A percentile compares a stretch with the other conserved stretches of the same genome.
phyloP scores from a whole-genome alignment of 2,797 vertebrate genomes.

The Artibeus jamaicensis region DNA sequence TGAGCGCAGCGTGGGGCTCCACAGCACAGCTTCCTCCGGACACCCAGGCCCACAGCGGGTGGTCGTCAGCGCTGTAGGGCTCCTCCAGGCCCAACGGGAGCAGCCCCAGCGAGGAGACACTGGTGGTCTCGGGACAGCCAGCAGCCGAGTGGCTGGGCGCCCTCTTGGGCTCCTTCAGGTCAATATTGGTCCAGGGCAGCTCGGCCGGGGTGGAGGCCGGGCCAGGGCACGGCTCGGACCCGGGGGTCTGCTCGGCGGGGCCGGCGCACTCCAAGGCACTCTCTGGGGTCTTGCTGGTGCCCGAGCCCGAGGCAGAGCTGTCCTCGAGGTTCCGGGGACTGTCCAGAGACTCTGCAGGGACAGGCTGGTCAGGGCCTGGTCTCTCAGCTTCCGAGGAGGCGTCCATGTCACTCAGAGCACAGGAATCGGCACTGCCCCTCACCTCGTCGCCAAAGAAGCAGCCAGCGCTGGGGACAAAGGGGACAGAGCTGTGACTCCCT shows the following conservation, averaged over 20 bases:
- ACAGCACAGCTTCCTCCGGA: conserved; percentile 92
- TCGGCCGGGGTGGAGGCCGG: conserved; percentile 72
- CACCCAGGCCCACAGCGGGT: conserved; percentile 95
- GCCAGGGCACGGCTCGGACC: conserved; percentile 22
- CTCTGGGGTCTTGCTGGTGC: background rate
- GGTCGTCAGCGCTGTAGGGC: conserved; percentile 86
- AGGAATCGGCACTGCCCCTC: conserved; percentile 84
- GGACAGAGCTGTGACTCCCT: background rate
- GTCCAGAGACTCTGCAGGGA: conserved; percentile 46
- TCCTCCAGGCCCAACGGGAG: conserved; percentile 89
- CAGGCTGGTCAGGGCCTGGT: conserved; percentile 44
- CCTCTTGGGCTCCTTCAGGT: conserved; percentile 90
- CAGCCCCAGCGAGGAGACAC: conserved; percentile 88
- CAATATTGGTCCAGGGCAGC: conserved; percentile 94
- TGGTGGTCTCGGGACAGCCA: conserved; percentile 84
- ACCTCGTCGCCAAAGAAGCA: conserved; percentile 96
- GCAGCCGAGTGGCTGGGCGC: conserved; percentile 67
- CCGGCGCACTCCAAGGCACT: background rate
- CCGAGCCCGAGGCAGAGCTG: background rate
- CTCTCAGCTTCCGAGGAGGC: conserved; percentile 83
- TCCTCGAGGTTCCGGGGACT: conserved; percentile 50
- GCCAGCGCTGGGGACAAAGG: conserved; percentile 88
- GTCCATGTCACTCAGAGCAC: conserved; percentile 86
- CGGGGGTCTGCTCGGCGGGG: background rate
- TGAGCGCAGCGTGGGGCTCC: conserved; percentile 87